Base-by-base conservation (phyloP, 1,140 invertebrate species). In the Calliphora vicina region DNA sequence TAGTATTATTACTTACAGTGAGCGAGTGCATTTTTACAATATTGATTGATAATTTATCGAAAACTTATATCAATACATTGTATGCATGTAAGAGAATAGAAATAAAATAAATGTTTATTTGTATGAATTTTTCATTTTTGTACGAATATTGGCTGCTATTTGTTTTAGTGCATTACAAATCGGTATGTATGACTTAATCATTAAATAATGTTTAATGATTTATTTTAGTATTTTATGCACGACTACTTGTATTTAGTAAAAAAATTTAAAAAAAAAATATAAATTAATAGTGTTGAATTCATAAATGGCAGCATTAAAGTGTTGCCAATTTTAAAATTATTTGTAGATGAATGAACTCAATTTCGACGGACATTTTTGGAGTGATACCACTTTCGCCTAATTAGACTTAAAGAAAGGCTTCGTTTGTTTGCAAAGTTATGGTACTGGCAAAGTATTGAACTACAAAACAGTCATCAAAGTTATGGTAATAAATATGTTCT, bases 11-110 rank as follows among this genome's bases (percentile, higher is more conserved):
- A n/a, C n/a, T n/a, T n/a, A n/a, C n/a, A n/a, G n/a, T n/a, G n/a
- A n/a, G n/a, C n/a, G n/a, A n/a, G n/a, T n/a, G n/a, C n/a, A n/a
- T 50, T 50, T 50, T 23, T 23, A 12, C 61, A n/a, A 67, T 67
- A 45, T 78, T 78, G 74, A 78, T 78, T 78, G 74, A 78, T 78
- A 78, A 78, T 29, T 43, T 43, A 78, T 78, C 74, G 74, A 78
- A 78, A 78, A 78, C 74, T 78, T 78, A 43, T 78, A 78, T 78
- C 74, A 78, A 45, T 25, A 78, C 35, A 45, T 17, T 57, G 50
- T 57, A 57, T 17, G 15, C n/a, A n/a, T 15, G 29, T 4, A 13
- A 73, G 71, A 15, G 71, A 4, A 73, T 10, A 27, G 25, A 35
- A 5, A 35, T 5, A n/a, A 29, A 35, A n/a, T 73, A 25, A 27